A percentile compares a stretch with the other conserved stretches of the same genome.
Conservation (phyloP, 2,113 vertebrate species). For the Parus major region DNA sequence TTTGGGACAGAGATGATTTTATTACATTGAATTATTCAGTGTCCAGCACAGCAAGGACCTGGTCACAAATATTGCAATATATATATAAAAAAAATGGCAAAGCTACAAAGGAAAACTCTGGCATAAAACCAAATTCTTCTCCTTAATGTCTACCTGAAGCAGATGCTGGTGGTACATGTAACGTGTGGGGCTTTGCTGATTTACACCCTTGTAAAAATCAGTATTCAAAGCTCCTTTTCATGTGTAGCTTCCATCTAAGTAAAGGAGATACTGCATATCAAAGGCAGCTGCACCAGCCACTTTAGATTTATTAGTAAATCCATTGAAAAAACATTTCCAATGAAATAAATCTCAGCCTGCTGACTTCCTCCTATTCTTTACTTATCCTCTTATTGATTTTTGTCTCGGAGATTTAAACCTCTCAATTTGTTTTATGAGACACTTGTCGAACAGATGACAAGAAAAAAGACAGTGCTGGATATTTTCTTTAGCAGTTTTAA, state of each 20-base stretch:
- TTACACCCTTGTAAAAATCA: constrained; percentile 66
- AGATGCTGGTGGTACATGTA: constrained; percentile 44
- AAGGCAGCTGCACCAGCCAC: constrained; percentile 46
- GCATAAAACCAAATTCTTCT: neutral
- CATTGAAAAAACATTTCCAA: constrained; percentile 69
- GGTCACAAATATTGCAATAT: neutral
- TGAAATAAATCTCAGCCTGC: constrained; percentile 74
- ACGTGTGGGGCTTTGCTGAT: constrained; percentile 31
- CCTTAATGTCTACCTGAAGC: constrained; percentile 19
- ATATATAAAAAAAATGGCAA: neutral
- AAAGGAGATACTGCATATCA: constrained; percentile 54
- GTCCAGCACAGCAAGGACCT: neutral
- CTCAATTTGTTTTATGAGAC: constrained; percentile 72
- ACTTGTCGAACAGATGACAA: constrained; percentile 52
- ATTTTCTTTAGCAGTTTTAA: constrained; percentile 67
- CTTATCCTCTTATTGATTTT: constrained; percentile 73
- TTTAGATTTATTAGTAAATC: constrained; percentile 72
- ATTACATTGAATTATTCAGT: neutral
- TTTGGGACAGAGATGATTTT: neutral
- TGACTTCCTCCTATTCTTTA: constrained; percentile 67
- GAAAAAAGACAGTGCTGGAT: constrained; percentile 42
- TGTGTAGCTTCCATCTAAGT: constrained; percentile 47
- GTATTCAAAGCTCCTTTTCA: constrained; percentile 62
- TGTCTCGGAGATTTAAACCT: constrained; percentile 71
- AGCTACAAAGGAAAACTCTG: neutral